Evolutionary conservation across 2,113 vertebrate genomes (phyloP), one percentile per base, ranked within the genome.

Genomic region (Xenopus laevis): DNA sequence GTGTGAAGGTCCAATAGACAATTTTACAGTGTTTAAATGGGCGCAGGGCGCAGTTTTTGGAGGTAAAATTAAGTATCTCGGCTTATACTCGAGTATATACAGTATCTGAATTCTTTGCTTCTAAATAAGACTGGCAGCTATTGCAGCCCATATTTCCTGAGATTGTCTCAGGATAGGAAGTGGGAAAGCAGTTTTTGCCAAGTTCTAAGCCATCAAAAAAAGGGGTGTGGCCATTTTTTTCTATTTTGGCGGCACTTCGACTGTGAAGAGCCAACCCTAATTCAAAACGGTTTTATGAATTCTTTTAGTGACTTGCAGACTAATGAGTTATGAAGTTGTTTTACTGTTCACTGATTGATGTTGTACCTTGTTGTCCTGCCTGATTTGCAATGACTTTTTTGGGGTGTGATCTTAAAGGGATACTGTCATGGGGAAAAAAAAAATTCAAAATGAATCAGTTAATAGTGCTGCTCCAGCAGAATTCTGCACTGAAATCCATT

Each of bases 351-450:
- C n/a, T n/a, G n/a, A n/a, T n/a, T n/a, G n/a, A 86, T 89, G 89
- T 90, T 91, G 89, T 92, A 90, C 88, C 87, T 89, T 88, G n/a
- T n/a, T n/a, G 86, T 91, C 88, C 90, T 92, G 89, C 89, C 88
- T 92, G 86, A 91, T 89, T 89, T 87, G 85, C 89, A 87, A 90
- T 89, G 88, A 88, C 84, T n/a, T n/a, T 90, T 88, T 90, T 90
- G 84, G 33, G 89, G 23, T 27, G 23, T 27, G 86, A 91, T 89
- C 87, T 91, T n/a, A n/a, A n/a, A n/a, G n/a, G n/a, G n/a, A n/a
- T n/a, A n/a, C n/a, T n/a, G n/a, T n/a, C n/a, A n/a, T n/a, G n/a
- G n/a, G n/a, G n/a, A n/a, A n/a, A n/a, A n/a, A n/a, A n/a, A n/a
- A n/a, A n/a, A n/a, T n/a, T n/a, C n/a, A n/a, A n/a, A n/a, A n/a